Evolutionary conservation across 2,797 vertebrate species (phyloP).

Genomic region (Apogon talboti): DNA sequence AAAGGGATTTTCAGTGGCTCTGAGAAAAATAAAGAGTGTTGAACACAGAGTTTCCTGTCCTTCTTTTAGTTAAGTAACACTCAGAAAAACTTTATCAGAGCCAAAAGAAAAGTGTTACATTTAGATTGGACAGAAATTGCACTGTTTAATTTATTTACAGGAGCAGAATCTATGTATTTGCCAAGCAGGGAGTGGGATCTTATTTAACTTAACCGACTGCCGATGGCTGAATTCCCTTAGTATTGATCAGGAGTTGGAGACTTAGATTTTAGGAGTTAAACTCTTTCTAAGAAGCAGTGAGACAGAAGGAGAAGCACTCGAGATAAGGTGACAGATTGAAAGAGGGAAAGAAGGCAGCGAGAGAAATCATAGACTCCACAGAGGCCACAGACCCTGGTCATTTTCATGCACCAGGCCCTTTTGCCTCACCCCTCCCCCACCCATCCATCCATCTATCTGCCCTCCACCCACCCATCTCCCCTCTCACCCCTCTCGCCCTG

Average conservation of each 20-base stretch:
- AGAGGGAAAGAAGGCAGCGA: conserved; percentile 46
- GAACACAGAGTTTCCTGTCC: no score
- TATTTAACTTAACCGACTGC: conserved; percentile 35
- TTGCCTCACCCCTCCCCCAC: conserved; percentile 67
- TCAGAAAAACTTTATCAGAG: no score
- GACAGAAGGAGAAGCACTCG: conserved; percentile 27
- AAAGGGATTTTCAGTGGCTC: no score
- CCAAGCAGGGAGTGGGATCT: conserved; percentile 16
- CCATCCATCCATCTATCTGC: conserved; percentile 74
- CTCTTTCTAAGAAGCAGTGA: conserved; percentile 31
- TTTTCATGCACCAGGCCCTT: conserved; percentile 76
- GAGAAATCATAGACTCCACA: conserved; percentile 51
- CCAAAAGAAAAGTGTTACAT: no score
- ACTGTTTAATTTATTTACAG: conserved; percentile 18
- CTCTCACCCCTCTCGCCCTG: conserved; percentile 77
- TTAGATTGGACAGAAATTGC: no score
- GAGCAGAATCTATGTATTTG: conserved; percentile 26
- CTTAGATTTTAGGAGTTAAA: conserved; percentile 29
- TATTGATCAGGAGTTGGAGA: conserved; percentile 52
- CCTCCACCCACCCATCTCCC: conserved; percentile 72
- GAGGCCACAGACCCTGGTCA: conserved; percentile 74
- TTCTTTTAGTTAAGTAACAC: no score
- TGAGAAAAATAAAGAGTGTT: no score
- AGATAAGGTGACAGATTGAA: conserved; percentile 46
- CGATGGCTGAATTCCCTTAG: conserved; percentile 3